phyloP scores from a whole-genome alignment of 2,888 invertebrate genomes.

The Cerceris rybyensis region DNA sequence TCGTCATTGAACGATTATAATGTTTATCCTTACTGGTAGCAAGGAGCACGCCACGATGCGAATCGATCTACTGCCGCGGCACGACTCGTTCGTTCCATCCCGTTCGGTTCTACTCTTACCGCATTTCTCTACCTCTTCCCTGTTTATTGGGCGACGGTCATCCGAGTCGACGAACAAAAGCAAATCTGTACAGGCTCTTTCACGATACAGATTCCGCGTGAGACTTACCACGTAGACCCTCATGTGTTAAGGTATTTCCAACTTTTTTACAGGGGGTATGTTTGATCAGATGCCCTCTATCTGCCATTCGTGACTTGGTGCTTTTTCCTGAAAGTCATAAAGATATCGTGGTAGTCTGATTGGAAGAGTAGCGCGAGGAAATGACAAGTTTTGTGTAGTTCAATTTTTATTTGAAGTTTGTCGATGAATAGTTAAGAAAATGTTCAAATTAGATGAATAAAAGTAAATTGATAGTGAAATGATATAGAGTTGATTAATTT shows the following conservation, averaged over 20 bases:
- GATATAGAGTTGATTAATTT: too few species aligned
- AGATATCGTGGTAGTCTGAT: too few species aligned
- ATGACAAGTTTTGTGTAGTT: too few species aligned
- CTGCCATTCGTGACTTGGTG: too few species aligned
- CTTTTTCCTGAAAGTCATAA: too few species aligned
- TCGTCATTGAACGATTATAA: background rate
- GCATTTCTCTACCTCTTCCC: slow-evolving; percentile 34
- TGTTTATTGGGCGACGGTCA: slow-evolving; percentile 1
- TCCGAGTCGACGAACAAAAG: slow-evolving; percentile 18
- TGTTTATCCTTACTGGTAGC: background rate
- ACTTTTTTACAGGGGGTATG: too few species aligned
- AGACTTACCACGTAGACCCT: background rate
- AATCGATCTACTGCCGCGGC: slow-evolving; percentile 42
- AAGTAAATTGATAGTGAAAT: too few species aligned
- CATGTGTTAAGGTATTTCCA: background rate
- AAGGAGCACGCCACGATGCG: slow-evolving; percentile 11
- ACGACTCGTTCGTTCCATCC: slow-evolving; percentile 44
- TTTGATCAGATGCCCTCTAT: too few species aligned
- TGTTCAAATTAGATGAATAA: too few species aligned
- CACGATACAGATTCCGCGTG: slow-evolving; percentile 12
- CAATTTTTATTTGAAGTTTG: too few species aligned
- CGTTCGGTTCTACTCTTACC: slow-evolving; percentile 25
- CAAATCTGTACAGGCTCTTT: slow-evolving; percentile 4
- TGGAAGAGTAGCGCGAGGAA: too few species aligned
- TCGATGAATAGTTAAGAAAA: too few species aligned